These are phyloP conservation scores for Brachionus rubens DNA, from an alignment of 1,140 invertebrate genomes.

Conservation along the genomic window DNA sequence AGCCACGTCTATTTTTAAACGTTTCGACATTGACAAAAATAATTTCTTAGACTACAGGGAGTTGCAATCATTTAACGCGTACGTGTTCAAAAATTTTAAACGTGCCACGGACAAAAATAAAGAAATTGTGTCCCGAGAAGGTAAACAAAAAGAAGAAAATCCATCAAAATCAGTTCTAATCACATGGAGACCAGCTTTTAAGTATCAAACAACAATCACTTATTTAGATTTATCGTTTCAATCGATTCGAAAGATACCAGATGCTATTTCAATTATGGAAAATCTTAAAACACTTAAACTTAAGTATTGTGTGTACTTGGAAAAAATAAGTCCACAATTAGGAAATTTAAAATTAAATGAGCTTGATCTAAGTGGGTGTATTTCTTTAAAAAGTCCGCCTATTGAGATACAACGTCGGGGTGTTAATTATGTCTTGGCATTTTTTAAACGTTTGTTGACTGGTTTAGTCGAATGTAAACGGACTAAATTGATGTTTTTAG, in stretches of 20 bases:
- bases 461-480: constrained; percentile 54
- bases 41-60: constrained; percentile 11
- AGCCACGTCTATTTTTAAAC: neutral
- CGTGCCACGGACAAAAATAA: neutral
- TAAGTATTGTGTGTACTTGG: constrained; percentile 29
- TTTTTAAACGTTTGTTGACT: constrained; percentile 52
- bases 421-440: constrained; percentile 52
- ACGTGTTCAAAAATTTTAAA: constrained; percentile 20
- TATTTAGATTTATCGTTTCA: constrained; percentile 50
- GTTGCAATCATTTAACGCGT: constrained; percentile 30
- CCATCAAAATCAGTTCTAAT: neutral
- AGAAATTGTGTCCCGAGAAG: neutral
- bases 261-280: constrained; percentile 25
- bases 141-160: neutral
- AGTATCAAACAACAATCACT: constrained; percentile 3
- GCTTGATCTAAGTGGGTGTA: constrained; percentile 53
- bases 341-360: constrained; percentile 51
- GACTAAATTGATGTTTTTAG: constrained; percentile 59
- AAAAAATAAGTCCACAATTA: constrained; percentile 50
- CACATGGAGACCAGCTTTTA: neutral
- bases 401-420: constrained; percentile 55
- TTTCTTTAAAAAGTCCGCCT: constrained; percentile 55
- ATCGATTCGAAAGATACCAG: constrained; percentile 43
- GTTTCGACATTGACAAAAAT: constrained; percentile 7
- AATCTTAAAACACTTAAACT: constrained; percentile 46